phyloP scores from a whole-genome alignment of 2,888 invertebrate species.

The Eristalinus sepulchralis region DNA sequence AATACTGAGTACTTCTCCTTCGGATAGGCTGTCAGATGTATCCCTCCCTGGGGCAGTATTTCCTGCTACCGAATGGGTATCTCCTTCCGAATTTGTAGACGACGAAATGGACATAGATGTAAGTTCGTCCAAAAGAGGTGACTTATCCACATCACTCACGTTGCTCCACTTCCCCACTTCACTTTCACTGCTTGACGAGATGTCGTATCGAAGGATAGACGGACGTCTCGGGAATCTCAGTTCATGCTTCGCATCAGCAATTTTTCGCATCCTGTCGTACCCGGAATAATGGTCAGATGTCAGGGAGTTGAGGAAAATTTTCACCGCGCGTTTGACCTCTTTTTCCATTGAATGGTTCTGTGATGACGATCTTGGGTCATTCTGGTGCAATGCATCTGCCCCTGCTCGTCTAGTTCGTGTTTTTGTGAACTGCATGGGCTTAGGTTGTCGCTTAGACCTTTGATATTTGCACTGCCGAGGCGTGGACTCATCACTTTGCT shows the following conservation, averaged over 20 bases:
- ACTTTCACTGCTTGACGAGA: not conserved
- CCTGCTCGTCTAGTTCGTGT: too few relatives aligned
- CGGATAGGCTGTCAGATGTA: constrained; percentile 21
- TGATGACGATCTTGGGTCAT: not conserved
- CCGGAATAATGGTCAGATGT: not conserved
- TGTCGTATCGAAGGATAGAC: not conserved
- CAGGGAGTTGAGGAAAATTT: constrained; percentile 53
- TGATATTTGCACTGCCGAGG: not conserved
- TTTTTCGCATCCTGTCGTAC: not conserved
- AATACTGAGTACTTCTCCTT: constrained; percentile 48
- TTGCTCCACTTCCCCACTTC: too few relatives aligned
- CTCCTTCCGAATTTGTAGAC: not conserved
- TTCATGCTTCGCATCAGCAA: not conserved
- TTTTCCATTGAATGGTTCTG: constrained; percentile 11
- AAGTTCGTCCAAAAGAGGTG: not conserved
- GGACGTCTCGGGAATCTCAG: not conserved
- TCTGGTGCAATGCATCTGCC: too few relatives aligned
- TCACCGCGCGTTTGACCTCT: constrained; percentile 57
- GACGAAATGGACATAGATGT: not conserved
- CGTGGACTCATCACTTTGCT: not conserved
- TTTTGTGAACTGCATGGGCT: not conserved
- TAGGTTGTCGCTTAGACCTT: too few relatives aligned
- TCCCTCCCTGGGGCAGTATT: not conserved
- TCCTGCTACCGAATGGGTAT: not conserved
- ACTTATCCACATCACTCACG: not conserved